Evolutionary conservation across 2,888 invertebrate genomes (phyloP), one percentile per base, ranked within the genome.

Genomic region (Villa cingulata): DNA sequence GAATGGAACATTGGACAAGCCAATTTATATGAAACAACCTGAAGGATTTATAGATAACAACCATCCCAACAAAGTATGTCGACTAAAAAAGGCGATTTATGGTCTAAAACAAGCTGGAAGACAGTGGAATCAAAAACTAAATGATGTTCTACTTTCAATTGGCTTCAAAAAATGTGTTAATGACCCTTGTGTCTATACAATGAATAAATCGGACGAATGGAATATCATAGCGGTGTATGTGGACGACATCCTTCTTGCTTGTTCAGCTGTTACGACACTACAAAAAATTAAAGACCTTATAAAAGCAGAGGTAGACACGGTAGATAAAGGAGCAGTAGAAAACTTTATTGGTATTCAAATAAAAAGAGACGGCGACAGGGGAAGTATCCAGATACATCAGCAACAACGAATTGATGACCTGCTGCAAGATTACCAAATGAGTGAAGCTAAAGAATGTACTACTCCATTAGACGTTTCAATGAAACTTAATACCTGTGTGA

Each of bases 61-160:
- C 6, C 37, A 45, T 41, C 45, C 38, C 3, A 38, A 45, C 2
- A 45, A 45, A 39, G 48, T 45, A 37, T 48, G 36, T 34, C 39
- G 38, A 17, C 23, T 48, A 16, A 19, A 39, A 16, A 48, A 40
- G 9, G 39, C 32, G 2, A 14, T 45, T 19, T 49, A 49, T n/a
- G 48, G 42, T 2, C 38, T 49, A 1, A 45, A 45, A 36, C 37
- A 45, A 27, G 41, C 39, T 2, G 44, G 44, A n/a, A 41, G 44
- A n/a, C 40, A 37, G 29, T 42, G 43, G 37, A 15, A 38, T 32
- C n/a, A 17, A 4, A 38, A 47, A 14, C 37, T 23, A 7, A 39
- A 41, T 23, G 14, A 17, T 0, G 10, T 45, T 9, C 23, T 40
- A 34, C 34, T 41, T 14, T 17, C 12, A 16, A 41, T 46, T 7